A percentile compares a stretch with the other conserved stretches of the same genome.
These are phyloP conservation scores for Grallaria varia DNA, from an alignment of 2,113 vertebrate species.

Conservation along the genomic window DNA sequence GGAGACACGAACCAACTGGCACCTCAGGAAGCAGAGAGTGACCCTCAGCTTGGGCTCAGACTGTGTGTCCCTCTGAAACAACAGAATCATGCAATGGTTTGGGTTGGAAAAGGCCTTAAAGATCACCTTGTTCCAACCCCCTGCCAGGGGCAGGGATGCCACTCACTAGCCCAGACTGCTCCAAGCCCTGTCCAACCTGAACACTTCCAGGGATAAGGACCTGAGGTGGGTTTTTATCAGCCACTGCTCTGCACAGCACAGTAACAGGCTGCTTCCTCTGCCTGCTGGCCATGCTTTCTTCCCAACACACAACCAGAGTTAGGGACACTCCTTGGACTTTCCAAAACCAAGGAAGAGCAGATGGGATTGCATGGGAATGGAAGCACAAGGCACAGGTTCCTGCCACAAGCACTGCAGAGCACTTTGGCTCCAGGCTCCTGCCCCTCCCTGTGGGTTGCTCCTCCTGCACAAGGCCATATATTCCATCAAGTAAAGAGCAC, in stretches of 20 bases:
- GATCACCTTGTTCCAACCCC: not conserved
- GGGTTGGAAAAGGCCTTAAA: not conserved
- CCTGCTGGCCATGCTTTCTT: not conserved
- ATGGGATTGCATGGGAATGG: not conserved
- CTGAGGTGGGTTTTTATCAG: not conserved
- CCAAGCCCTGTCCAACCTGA: not conserved
- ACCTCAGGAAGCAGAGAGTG: not conserved
- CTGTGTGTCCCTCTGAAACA: fast-evolving
- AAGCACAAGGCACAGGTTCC: not conserved
- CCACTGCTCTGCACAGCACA: not conserved
- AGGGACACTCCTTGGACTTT: not conserved
- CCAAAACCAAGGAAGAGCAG: not conserved
- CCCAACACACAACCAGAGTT: fast-evolving
- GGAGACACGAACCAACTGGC: not conserved
- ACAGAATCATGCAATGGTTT: not conserved
- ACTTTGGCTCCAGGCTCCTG: not conserved
- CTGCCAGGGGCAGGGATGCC: not conserved
- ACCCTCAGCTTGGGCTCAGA: not conserved
- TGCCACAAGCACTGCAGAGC: not conserved
- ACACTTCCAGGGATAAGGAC: not conserved
- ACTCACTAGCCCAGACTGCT: not conserved
- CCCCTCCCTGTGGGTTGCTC: not conserved
- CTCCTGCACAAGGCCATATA: not conserved
- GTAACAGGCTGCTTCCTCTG: not conserved
- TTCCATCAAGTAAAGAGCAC: slow-evolving; percentile 10